Percentiles rank a stretch among this genome's conserved stretches.
Evolutionary conservation across 1,140 invertebrate species (phyloP).

Genomic region (Bombus superbus): DNA sequence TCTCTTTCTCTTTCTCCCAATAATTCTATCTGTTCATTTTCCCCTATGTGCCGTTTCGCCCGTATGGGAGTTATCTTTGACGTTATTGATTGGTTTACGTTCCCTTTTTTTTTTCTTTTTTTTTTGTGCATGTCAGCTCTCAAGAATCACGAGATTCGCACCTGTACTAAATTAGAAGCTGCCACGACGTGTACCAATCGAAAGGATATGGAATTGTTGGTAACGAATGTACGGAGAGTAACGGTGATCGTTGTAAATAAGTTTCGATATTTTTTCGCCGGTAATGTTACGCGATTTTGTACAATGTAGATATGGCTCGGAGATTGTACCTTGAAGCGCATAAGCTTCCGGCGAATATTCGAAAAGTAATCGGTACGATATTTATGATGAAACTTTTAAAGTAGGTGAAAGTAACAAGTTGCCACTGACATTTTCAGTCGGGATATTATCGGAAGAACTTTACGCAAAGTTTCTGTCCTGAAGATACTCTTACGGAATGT

Average conservation of each 20-base stretch:
- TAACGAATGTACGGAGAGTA: background rate
- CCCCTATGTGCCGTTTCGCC: background rate
- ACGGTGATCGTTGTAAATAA: background rate
- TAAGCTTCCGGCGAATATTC: background rate
- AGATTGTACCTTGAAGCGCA: no score
- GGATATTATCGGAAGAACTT: no score
- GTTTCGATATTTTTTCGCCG: background rate
- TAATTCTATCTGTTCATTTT: background rate
- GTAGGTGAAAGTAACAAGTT: no score
- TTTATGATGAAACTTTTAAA: background rate
- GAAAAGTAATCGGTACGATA: background rate
- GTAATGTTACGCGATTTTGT: background rate
- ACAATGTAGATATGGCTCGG: background rate
- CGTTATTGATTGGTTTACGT: conserved; percentile 33
- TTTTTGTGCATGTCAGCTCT: conserved; percentile 10
- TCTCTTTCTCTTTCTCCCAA: background rate
- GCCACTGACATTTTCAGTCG: no score
- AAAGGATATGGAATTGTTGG: background rate
- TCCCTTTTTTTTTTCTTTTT: background rate
- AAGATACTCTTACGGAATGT: no score
- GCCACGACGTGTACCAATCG: background rate
- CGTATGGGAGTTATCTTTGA: conserved; percentile 13
- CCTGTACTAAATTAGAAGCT: background rate
- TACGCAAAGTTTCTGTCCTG: no score
- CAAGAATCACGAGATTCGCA: conserved; percentile 6